Evolutionary conservation across 2,797 vertebrate genomes (phyloP).

Genomic region (Ctenopoma multispine): DNA sequence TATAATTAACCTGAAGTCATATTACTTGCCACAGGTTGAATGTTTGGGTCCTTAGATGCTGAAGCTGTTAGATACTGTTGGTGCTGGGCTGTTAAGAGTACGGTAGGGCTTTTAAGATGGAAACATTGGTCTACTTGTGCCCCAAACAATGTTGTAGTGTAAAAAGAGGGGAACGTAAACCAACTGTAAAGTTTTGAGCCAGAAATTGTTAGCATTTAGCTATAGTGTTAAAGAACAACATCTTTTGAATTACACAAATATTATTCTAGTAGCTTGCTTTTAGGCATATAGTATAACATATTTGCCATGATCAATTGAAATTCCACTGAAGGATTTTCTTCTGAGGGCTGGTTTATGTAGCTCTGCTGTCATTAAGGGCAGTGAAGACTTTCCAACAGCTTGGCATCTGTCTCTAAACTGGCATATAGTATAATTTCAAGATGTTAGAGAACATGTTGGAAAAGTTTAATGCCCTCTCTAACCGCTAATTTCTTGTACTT

Average conservation of each 20-base stretch:
- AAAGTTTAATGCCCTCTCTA: constrained; percentile 69
- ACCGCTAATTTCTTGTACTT: constrained; percentile 71
- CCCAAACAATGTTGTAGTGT: too few species aligned
- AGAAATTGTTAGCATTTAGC: too few species aligned
- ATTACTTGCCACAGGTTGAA: too few species aligned
- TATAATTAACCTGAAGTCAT: too few species aligned
- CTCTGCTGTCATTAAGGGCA: constrained; percentile 28
- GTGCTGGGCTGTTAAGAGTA: too few species aligned
- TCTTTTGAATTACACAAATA: neutral
- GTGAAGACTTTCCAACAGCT: constrained; percentile 42
- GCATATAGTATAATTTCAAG: constrained; percentile 54
- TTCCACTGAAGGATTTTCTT: constrained; percentile 13
- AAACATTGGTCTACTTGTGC: too few species aligned
- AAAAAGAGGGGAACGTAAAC: too few species aligned
- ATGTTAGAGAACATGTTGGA: constrained; percentile 60
- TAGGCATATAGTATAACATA: neutral
- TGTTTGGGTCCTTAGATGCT: too few species aligned
- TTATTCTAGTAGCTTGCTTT: neutral
- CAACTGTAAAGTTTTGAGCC: too few species aligned
- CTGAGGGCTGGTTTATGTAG: constrained; percentile 21
- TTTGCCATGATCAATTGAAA: constrained; percentile 28
- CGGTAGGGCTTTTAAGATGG: too few species aligned
- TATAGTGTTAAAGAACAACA: too few species aligned
- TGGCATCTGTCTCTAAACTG: constrained; percentile 63
- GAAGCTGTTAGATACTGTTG: too few species aligned